Percentiles rank a stretch among this genome's conserved stretches.
Evolutionary conservation across 2,797 vertebrate species (phyloP).

Genomic region (Cossypha heuglini): DNA sequence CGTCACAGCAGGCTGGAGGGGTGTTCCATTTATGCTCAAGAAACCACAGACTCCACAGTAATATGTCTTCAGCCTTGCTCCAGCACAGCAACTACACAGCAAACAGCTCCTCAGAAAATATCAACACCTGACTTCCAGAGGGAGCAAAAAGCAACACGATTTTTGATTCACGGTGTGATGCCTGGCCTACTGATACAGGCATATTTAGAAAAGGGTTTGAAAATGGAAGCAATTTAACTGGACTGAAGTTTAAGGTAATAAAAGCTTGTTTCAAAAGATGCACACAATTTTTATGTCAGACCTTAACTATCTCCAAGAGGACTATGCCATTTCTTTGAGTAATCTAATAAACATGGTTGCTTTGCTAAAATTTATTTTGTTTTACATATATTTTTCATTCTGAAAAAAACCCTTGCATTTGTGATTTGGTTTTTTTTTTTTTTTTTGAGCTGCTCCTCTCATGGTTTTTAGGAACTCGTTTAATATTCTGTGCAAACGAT

Average conservation of each 20-base stretch:
- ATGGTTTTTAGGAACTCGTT: neutral
- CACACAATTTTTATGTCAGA: neutral
- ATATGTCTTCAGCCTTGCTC: neutral
- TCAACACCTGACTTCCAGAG: neutral
- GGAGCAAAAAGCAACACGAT: neutral
- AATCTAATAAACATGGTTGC: neutral
- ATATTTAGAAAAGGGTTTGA: neutral
- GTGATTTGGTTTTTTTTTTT: neutral
- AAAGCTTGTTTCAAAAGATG: neutral
- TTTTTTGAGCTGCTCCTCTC: neutral
- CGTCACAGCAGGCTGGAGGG: neutral
- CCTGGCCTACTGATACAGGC: neutral
- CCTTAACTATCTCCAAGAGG: neutral
- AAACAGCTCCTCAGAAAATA: constrained; percentile 16
- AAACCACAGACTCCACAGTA: neutral
- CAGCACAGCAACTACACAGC: neutral
- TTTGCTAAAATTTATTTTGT: neutral
- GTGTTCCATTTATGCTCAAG: neutral
- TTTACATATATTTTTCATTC: neutral
- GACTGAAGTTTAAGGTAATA: neutral
- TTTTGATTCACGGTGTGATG: neutral
- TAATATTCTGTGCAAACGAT: neutral
- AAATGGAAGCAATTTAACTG: neutral
- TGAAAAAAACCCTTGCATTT: neutral
- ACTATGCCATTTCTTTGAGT: neutral